Base-by-base conservation (phyloP, 2,888 invertebrate genomes). In the Andrena flavipes region DNA sequence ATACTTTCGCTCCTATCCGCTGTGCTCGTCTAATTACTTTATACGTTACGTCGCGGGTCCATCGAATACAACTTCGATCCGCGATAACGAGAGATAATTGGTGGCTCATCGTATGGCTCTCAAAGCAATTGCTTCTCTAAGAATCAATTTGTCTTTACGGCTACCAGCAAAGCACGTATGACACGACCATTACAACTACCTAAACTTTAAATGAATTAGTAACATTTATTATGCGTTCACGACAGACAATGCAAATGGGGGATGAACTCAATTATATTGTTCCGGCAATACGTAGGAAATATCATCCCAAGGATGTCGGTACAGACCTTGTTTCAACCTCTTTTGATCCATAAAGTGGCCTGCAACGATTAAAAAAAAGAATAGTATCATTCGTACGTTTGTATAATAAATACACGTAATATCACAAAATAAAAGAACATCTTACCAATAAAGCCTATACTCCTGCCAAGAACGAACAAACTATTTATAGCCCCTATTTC, bases 221-320 rank as follows among this genome's bases (percentile, higher is more conserved):
- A 84, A 78, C 74, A 81, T 83, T 85, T 87, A 80, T 82, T 86
- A 86, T 84, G 86, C 84, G 69, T 84, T 87, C 84, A 86, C 71
- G 85, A 87, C 80, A 82, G 83, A 85, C 76, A 80, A 88, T 78
- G 59, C 74, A 76, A 77, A 76, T 80, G 79, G 80, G 79, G 80
- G 69, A 73, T 79, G 72, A 76, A 67, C 76, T 73, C 67, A 95
- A 87, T 95, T 95, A 92, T 96, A 96, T 91, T 96, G 96, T 90
- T 97, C 97, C 5, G 97, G 97, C 92, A 98, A 95, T 82, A 97
- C 96, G 93, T 97, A 97, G 0, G 97, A 97, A 95, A 99, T 99
- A 94, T 99, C 99, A 94, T 99, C 99, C 99, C 99, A 99, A 0
- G 99, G 99, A 95, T 99, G 99, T 90, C 99, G 97, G 95, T 99